Evolutionary conservation across 2,888 invertebrate species (phyloP).

Genomic region (Polydrusus pterygomalis): DNA sequence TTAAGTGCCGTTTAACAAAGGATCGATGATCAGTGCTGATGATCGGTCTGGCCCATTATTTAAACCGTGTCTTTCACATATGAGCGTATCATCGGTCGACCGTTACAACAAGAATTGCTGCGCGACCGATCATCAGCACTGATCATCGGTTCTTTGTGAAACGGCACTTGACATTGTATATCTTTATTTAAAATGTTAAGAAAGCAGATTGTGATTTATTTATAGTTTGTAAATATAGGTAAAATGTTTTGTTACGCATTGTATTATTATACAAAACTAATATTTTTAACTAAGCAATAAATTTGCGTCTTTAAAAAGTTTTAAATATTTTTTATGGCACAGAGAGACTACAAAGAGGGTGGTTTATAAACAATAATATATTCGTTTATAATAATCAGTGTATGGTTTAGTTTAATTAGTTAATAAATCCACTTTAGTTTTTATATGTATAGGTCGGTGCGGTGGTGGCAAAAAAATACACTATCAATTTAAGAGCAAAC

Average conservation of each 20-base stretch:
- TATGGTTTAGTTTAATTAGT: conserved; percentile 5
- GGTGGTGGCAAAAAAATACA: no score
- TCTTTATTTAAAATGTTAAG: conserved; percentile 28
- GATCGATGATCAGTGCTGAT: no score
- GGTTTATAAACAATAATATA: conserved; percentile 12
- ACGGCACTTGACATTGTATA: conserved; percentile 15
- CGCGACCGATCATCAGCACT: no score
- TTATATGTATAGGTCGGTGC: neutral
- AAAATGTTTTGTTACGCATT: conserved; percentile 18
- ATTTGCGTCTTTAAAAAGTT: conserved; percentile 1
- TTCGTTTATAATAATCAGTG: conserved; percentile 12
- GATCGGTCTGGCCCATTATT: no score
- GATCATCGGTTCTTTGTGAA: no score
- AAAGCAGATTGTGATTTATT: conserved; percentile 54
- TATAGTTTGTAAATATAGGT: conserved; percentile 46
- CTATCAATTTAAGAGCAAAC: no score
- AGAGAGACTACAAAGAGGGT: neutral
- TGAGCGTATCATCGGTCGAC: no score
- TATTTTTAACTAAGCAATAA: conserved; percentile 28
- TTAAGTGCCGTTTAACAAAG: no score
- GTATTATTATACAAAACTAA: conserved; percentile 33
- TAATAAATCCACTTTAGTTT: conserved; percentile 14
- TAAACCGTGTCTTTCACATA: no score
- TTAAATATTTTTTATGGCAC: conserved; percentile 20
- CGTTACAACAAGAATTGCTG: no score